These are phyloP conservation scores for Leptobrachium ailaonicum DNA, from an alignment of 2,113 vertebrate species.

Conservation along the genomic window DNA sequence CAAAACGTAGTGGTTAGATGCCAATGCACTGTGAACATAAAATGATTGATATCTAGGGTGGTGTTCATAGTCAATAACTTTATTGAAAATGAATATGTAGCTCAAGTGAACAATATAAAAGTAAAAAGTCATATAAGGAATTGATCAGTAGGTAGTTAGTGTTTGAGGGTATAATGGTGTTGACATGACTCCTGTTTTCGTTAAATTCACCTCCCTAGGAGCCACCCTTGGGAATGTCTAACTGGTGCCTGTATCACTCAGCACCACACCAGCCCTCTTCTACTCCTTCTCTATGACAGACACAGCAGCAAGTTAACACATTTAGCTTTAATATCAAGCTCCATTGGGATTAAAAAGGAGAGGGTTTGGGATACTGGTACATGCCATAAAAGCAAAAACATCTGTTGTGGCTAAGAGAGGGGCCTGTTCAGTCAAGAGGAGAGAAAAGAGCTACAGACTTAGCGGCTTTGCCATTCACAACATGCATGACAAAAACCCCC, in stretches of 20 bases:
- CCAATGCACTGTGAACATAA: too few species aligned
- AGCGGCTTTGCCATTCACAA: slow-evolving; percentile 3
- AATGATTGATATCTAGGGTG: too few species aligned
- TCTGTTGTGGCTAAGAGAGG: slow-evolving; percentile 22
- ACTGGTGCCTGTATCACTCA: slow-evolving; percentile 19
- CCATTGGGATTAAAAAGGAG: slow-evolving; percentile 4
- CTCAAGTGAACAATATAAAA: too few species aligned
- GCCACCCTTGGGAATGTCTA: slow-evolving; percentile 22
- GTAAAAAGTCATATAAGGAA: not conserved
- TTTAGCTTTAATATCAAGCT: slow-evolving; percentile 19
- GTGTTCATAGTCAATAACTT: too few species aligned
- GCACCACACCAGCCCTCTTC: slow-evolving; percentile 5
- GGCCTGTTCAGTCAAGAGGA: not conserved
- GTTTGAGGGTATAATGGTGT: not conserved
- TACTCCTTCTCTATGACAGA: slow-evolving; percentile 22
- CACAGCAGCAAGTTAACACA: slow-evolving; percentile 29
- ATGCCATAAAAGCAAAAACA: slow-evolving; percentile 19
- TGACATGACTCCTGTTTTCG: not conserved
- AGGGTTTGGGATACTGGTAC: slow-evolving; percentile 24
- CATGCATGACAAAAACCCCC: not conserved
- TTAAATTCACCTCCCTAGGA: not conserved
- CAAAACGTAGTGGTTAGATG: too few species aligned
- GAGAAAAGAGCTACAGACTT: not conserved
- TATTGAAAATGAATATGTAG: too few species aligned
- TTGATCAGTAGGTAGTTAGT: not conserved